Percentiles rank a stretch among this genome's conserved stretches.
Evolutionary conservation across 2,888 invertebrate genomes (phyloP).

Genomic region (Drosophila ustulata): DNA sequence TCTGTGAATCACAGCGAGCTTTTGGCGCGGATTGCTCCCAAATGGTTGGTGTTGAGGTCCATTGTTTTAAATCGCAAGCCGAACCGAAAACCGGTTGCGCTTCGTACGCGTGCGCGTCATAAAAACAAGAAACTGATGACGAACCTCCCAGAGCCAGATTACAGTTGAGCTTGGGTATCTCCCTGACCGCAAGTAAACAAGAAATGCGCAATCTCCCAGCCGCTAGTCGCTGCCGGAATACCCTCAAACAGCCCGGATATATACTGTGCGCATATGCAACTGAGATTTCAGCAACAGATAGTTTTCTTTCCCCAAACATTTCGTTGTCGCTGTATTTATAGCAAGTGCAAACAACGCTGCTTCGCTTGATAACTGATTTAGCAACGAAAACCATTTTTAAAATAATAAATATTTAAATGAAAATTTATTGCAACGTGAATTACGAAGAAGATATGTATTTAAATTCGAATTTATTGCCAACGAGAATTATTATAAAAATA

Average conservation of each 20-base stretch:
- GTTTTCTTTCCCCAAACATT: no score
- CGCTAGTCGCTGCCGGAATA: slow-evolving; percentile 14
- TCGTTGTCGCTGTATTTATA: no score
- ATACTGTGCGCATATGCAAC: not conserved
- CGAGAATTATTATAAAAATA: no score
- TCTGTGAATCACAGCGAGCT: slow-evolving; percentile 42
- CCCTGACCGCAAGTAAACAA: slow-evolving; percentile 62
- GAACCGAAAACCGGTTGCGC: slow-evolving; percentile 56
- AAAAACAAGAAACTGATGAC: slow-evolving; percentile 56
- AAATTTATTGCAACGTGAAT: no score
- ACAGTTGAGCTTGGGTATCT: slow-evolving; percentile 51
- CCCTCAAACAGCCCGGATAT: slow-evolving; percentile 18
- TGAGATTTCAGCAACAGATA: not conserved
- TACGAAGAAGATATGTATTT: no score
- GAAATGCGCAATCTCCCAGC: slow-evolving; percentile 1
- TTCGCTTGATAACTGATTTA: no score
- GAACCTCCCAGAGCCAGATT: slow-evolving; percentile 31
- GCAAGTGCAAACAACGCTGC: no score
- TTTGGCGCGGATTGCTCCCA: slow-evolving; percentile 27
- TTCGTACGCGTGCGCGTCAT: slow-evolving; percentile 47
- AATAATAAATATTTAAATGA: no score
- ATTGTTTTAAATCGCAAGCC: slow-evolving; percentile 9
- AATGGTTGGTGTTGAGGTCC: slow-evolving; percentile 16
- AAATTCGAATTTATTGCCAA: no score
- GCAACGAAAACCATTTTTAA: no score